phyloP scores from a whole-genome alignment of 2,113 vertebrate genomes.

The Formicarius rufipectus region DNA sequence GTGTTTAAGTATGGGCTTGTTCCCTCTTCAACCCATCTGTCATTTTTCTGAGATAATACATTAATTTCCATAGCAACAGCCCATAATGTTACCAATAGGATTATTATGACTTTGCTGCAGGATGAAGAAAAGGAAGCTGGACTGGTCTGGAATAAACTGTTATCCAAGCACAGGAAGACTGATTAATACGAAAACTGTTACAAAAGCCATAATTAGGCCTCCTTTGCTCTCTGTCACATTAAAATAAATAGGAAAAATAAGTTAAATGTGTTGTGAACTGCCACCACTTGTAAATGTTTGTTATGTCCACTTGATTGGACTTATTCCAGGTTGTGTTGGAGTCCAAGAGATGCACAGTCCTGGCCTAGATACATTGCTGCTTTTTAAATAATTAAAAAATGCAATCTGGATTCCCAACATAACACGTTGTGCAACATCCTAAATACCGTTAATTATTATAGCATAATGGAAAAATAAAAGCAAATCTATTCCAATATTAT shows the following conservation, averaged over 20 bases:
- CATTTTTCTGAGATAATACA: conserved; percentile 60
- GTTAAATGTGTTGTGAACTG: not conserved
- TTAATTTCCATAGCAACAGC: conserved; percentile 66
- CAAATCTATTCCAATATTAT: not conserved
- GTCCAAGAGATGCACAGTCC: not conserved
- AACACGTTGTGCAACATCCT: not conserved
- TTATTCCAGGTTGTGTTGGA: conserved; percentile 11
- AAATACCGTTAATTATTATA: not conserved
- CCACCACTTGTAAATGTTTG: not conserved
- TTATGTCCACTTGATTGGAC: not conserved
- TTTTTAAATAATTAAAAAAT: conserved; percentile 50
- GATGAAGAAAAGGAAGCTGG: conserved; percentile 31
- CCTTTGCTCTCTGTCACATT: not conserved
- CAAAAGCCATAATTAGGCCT: not conserved
- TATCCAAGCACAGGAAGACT: not conserved
- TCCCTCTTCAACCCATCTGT: conserved; percentile 64
- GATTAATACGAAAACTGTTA: not conserved
- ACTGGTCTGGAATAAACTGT: conserved; percentile 22
- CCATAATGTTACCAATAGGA: conserved; percentile 45
- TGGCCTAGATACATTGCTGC: conserved; percentile 4
- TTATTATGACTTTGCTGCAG: conserved; percentile 29
- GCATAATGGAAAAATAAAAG: not conserved
- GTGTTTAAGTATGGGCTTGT: conserved; percentile 42
- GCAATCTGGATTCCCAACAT: not conserved
- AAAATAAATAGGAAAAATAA: not conserved